Evolutionary conservation across 2,888 invertebrate genomes (phyloP), one percentile per base, ranked within the genome.

Genomic region (Deladenus siricidicola): DNA sequence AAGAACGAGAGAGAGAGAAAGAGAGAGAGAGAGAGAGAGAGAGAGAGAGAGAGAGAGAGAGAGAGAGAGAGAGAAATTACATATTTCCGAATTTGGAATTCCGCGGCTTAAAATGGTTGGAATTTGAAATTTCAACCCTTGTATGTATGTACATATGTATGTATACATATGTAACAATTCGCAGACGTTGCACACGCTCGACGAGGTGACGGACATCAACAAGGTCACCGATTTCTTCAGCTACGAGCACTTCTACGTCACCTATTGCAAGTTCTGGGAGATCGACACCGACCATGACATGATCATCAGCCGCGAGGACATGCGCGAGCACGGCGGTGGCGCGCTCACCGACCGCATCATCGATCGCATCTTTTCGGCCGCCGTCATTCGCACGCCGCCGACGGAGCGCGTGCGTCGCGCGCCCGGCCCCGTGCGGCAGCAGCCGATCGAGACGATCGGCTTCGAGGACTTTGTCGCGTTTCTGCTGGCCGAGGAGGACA

Each of bases 221-320:
- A 70, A 70, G 58, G 56, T 86, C 54, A 84, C 84, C 43, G 85
- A 86, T 66, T 83, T 80, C 81, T 88, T 85, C 84, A 94, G 94
- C 80, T 98, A 99, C 81, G 98, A 99, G 82, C 98, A 98, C 83
- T 98, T 98, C 83, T 98, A 98, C 83, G 98, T 55, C 64, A 94
- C 98, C 80, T 98, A 99, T 82, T 98, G 98, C 84, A 98, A 98
- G 82, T 99, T 98, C 83, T 99, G 98, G 98, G 98, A 98, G 82
- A 83, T 98, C 80, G 98, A 98, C 82, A 86, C 89, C 67, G 98
- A 98, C 83, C 98, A 98, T 81, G 96, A 98, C 83, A 84, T 98
- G 72, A 56, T 69, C 17, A 56, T 69, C 51, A 64, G 59, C 23
- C 56, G 70, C n/a, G 64, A 69, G 21, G 68, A 69, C 58, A 69